Percentiles rank a stretch among this genome's conserved stretches.
Evolutionary conservation across 2,113 vertebrate genomes (phyloP).

Genomic region (Scortum barcoo): DNA sequence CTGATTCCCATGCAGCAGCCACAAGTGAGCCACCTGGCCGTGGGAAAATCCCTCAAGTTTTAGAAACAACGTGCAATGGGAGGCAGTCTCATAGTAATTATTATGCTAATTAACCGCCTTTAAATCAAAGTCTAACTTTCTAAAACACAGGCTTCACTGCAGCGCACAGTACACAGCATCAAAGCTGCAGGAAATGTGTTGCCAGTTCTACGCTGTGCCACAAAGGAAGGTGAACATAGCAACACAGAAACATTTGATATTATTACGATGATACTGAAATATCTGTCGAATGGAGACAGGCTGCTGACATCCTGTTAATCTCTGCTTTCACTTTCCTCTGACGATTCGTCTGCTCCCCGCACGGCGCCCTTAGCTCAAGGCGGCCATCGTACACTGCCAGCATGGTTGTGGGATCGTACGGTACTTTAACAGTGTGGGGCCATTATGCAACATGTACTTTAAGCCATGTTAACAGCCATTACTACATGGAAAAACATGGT

Average conservation of each 20-base stretch:
- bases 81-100: conserved; percentile 25
- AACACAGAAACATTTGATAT: background rate
- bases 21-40: conserved; percentile 47
- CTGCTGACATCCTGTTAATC: background rate
- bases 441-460: conserved; percentile 77
- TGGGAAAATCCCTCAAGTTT: conserved; percentile 55
- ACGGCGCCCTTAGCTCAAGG: background rate
- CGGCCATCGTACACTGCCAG: conserved; percentile 27
- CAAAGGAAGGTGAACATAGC: background rate
- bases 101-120: conserved; percentile 50
- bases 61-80: conserved; percentile 17
- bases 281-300: background rate
- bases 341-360: background rate
- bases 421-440: conserved; percentile 46
- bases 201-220: background rate
- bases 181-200: conserved; percentile 13
- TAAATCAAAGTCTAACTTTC: conserved; percentile 39
- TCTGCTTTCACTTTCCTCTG: conserved; percentile 40
- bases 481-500: conserved; percentile 83
- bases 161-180: background rate
- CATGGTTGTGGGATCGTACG: conserved; percentile 20
- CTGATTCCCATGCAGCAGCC: conserved; percentile 30
- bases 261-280: background rate
- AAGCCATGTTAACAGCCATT: conserved; percentile 80
- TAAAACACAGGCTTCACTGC: conserved; percentile 18